Conservation (phyloP, 2,113 vertebrate species). For the Holacanthus passer region DNA sequence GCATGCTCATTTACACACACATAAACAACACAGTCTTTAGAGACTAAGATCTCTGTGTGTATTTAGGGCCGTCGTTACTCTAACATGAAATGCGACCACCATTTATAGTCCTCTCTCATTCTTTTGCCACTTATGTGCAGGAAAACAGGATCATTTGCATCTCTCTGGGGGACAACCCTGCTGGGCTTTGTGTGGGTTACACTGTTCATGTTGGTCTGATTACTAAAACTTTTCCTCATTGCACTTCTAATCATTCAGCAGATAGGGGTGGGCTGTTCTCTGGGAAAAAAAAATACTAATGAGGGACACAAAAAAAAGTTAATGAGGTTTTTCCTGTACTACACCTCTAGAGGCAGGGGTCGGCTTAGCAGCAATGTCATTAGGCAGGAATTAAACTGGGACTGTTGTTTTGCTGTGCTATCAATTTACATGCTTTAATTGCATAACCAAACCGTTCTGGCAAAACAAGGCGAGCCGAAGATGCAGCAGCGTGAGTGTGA, state of each 20-base stretch:
- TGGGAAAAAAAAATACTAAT: constrained; percentile 49
- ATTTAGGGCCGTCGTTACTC: constrained; percentile 15
- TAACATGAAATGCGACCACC: constrained; percentile 36
- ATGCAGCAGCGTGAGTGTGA: constrained; percentile 41
- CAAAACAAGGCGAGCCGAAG: constrained; percentile 43
- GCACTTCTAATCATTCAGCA: constrained; percentile 75
- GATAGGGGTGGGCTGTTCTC: constrained; percentile 65
- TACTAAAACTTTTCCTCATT: constrained; percentile 58
- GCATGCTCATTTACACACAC: neutral
- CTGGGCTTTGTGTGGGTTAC: constrained; percentile 64
- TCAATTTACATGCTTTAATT: constrained; percentile 82
- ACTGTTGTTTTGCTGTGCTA: constrained; percentile 77
- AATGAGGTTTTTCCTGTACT: constrained; percentile 80
- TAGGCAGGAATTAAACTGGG: constrained; percentile 79
- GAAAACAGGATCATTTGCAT: constrained; percentile 68
- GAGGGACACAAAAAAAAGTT: constrained; percentile 65
- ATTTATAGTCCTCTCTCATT: constrained; percentile 47
- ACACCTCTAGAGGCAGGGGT: constrained; percentile 76
- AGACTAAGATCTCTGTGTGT: constrained; percentile 3
- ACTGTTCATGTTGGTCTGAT: constrained; percentile 42
- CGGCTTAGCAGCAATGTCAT: constrained; percentile 79
- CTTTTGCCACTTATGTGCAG: constrained; percentile 41
- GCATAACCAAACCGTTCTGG: constrained; percentile 66
- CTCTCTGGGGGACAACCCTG: constrained; percentile 56
- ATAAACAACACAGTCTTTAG: neutral